These are phyloP conservation scores for Stegostoma tigrinum DNA, from an alignment of 2,113 vertebrate species.

Conservation along the genomic window DNA sequence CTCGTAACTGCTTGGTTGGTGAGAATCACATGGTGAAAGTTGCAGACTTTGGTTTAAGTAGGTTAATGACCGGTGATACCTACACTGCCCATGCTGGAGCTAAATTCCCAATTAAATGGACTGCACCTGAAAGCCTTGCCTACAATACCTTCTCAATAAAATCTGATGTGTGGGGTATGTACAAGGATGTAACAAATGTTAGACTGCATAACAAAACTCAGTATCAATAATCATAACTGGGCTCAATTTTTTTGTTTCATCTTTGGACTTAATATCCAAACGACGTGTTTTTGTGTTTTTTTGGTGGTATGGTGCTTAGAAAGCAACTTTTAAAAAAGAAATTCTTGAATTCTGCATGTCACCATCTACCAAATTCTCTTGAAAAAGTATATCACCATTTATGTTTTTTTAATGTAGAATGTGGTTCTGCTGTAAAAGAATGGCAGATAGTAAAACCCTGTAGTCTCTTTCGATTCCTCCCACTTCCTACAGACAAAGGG, in stretches of 20 bases:
- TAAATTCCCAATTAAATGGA: conserved; percentile 99
- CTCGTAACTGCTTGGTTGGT: conserved; percentile 91
- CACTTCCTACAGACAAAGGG: too few species aligned
- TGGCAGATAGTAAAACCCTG: neutral
- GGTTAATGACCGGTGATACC: conserved; percentile 95
- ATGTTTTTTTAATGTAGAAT: neutral
- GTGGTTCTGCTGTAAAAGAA: neutral
- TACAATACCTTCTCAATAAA: conserved; percentile 99
- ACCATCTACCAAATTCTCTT: neutral
- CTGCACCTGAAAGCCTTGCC: conserved; percentile 91
- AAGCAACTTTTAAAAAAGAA: neutral
- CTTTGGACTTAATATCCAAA: neutral
- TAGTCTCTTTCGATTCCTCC: too few species aligned
- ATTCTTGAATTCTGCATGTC: neutral
- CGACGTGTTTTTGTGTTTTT: neutral
- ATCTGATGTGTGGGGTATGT: conserved; percentile 95
- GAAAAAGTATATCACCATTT: neutral
- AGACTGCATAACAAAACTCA: neutral
- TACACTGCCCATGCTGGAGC: conserved; percentile 98
- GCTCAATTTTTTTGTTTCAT: neutral
- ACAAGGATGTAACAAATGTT: conserved; percentile 2
- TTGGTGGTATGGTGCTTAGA: neutral
- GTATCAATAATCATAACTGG: neutral
- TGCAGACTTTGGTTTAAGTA: conserved; percentile 90
- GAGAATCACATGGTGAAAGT: conserved; percentile 98